Evolutionary conservation across 2,888 invertebrate genomes (phyloP).

Genomic region (Helicoverpa assulta): DNA sequence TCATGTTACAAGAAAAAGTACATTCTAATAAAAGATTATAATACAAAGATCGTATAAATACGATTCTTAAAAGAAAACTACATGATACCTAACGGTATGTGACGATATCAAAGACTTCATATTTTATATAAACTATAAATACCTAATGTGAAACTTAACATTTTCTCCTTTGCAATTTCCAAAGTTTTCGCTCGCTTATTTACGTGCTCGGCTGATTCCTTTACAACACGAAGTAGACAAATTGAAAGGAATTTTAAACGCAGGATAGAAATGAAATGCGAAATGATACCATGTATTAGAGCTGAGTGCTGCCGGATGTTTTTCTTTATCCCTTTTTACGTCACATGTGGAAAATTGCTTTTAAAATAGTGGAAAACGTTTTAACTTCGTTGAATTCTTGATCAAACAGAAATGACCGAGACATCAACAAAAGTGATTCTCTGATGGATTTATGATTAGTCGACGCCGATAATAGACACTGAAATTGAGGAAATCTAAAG

Average conservation of each 20-base stretch:
- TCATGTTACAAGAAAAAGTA: background rate
- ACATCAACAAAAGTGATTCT: conserved; percentile 36
- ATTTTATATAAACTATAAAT: conserved; percentile 6
- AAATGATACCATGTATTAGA: conserved; percentile 16
- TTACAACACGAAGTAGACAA: conserved; percentile 9
- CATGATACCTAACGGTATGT: background rate
- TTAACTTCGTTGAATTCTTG: conserved; percentile 5
- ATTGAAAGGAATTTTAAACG: conserved; percentile 29
- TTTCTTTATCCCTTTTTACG: conserved; percentile 31
- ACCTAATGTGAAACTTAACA: background rate
- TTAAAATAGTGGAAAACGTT: conserved; percentile 19
- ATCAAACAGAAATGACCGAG: conserved; percentile 39
- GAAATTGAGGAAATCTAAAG: conserved; percentile 23
- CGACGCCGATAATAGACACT: conserved; percentile 32
- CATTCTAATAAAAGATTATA: background rate
- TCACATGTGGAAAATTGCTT: conserved; percentile 23
- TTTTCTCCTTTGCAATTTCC: conserved; percentile 8
- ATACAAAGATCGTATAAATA: background rate
- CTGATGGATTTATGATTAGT: conserved; percentile 39
- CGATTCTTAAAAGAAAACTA: background rate
- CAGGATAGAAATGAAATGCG: conserved; percentile 4
- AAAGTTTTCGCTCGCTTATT: conserved; percentile 27
- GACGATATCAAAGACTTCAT: background rate
- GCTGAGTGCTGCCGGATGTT: conserved; percentile 28
- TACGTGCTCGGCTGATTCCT: conserved; percentile 38